Evolutionary conservation across 1,140 invertebrate genomes (phyloP).

Genomic region (Bombus fervidus): DNA sequence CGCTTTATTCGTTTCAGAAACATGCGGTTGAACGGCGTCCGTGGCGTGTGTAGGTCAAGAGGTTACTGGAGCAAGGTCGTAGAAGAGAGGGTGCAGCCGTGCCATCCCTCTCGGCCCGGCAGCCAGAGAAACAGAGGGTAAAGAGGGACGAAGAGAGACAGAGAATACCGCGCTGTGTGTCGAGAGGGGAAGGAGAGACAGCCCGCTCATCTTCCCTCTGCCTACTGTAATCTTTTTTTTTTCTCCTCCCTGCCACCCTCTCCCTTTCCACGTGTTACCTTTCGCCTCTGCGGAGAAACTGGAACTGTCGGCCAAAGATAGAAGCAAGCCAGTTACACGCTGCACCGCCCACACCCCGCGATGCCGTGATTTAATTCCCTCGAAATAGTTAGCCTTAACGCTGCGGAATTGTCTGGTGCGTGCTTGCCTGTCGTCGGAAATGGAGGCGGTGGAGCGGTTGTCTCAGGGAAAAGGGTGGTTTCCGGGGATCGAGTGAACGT

Average conservation of each 20-base stretch:
- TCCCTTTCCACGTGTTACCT: background rate
- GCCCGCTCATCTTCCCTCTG: conserved; percentile 49
- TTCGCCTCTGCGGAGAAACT: conserved; percentile 41
- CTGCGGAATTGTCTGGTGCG: conserved; percentile 4
- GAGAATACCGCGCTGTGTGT: background rate
- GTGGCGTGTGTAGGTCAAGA: conserved; percentile 67
- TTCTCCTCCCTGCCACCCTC: background rate
- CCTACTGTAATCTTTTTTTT: conserved; percentile 28
- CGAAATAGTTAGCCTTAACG: background rate
- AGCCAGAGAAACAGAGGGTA: background rate
- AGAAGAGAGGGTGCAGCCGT: conserved; percentile 47
- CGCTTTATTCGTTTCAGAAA: conserved; percentile 45
- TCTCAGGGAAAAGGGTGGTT: background rate
- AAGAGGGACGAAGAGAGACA: background rate
- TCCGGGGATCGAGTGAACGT: background rate
- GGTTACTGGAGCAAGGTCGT: conserved; percentile 75
- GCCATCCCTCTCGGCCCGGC: conserved; percentile 25
- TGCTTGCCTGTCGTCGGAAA: conserved; percentile 3
- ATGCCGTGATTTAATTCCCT: conserved; percentile 37
- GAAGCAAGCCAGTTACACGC: conserved; percentile 16
- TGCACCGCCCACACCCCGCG: background rate
- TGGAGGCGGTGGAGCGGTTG: background rate
- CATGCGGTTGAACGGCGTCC: conserved; percentile 30
- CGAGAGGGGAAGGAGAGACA: background rate
- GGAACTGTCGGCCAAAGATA: conserved; percentile 41